Base-by-base conservation (phyloP, 2,113 vertebrate genomes). In the Carettochelys insculpta region DNA sequence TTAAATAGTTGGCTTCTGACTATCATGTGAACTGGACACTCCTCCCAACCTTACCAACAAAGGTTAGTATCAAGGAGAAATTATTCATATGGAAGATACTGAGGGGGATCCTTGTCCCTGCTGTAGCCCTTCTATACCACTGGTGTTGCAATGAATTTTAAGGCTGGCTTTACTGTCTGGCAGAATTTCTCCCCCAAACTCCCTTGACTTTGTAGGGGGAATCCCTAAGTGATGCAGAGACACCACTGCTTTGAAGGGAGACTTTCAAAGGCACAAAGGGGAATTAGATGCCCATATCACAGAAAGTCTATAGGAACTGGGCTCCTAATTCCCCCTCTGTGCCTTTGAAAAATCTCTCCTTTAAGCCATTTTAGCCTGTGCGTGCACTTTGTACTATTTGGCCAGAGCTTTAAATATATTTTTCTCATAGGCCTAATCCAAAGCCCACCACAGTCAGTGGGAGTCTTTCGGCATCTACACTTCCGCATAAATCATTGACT, bases 11-110 rank as follows among this genome's bases (percentile, higher is more conserved):
- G 77, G 87, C 3, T 93, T 91, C 52, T 77, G 52, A 19, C 11
- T 94, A 82, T 85, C 86, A 27, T 87, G 38, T 92, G 90, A 73
- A 82, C n/a, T 38, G 52, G 85, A 92, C 43, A 80, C 34, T 89
- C 8, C 25, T 80, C 24, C 86, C 47, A 3, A 2, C 19, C 12
- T 10, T 75, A 65, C 22, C 13, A 77, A 8, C n/a, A 80, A 80
- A 29, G 52, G 47, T 27, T 12, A 85, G 5, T 10, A 81, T 50
- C 53, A 75, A 20, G 45, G 77, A 79, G 47, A 84, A 51, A 1
- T 68, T 43, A 80, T 61, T 58, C 53, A 80, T 17, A 51, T 48
- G 0, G 1, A 51, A 84, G 31, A 71, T 22, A n/a, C 13, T 25
- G 58, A 29, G 87, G 3, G 19, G 47, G 91, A 92, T 87, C 17